A percentile compares a stretch with the other conserved stretches of the same genome.
Conservation (phyloP, 2,888 invertebrate genomes). For the Leptinotarsa tumamoca region DNA sequence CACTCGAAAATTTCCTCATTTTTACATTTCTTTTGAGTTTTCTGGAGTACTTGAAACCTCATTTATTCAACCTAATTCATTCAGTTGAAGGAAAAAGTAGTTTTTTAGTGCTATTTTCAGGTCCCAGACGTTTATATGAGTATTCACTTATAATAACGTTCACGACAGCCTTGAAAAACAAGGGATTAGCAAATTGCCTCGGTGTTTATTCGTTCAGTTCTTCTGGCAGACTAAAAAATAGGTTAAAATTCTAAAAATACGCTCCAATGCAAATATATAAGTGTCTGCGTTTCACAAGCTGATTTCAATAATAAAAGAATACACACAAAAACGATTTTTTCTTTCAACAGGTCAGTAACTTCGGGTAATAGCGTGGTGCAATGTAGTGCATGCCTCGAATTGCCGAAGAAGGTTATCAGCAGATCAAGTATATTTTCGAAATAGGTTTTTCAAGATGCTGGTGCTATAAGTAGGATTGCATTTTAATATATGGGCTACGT, state of each 20-base stretch:
- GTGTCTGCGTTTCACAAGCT: slow-evolving; percentile 42
- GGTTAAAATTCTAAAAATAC: slow-evolving; percentile 49
- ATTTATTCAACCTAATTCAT: too few species aligned
- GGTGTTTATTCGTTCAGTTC: slow-evolving; percentile 41
- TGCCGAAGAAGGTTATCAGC: slow-evolving; percentile 9
- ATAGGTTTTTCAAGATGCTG: neutral
- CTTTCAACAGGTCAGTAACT: slow-evolving; percentile 1
- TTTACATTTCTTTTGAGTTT: too few species aligned
- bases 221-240: slow-evolving; percentile 49
- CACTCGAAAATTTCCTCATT: too few species aligned
- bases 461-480: neutral
- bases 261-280: slow-evolving; percentile 46
- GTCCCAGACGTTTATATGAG: neutral
- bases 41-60: too few species aligned
- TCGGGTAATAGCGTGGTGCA: neutral
- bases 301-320: slow-evolving; percentile 46
- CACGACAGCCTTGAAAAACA: slow-evolving; percentile 34
- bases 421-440: slow-evolving; percentile 3
- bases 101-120: too few species aligned
- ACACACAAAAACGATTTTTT: slow-evolving; percentile 27
- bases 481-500: neutral
- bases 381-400: slow-evolving; percentile 6
- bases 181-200: slow-evolving; percentile 38
- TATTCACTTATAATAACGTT: neutral
- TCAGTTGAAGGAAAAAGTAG: too few species aligned